Percentiles rank a stretch among this genome's conserved stretches.
Evolutionary conservation across 2,113 vertebrate species (phyloP).

Genomic region (Rhagologus leucostigma): DNA sequence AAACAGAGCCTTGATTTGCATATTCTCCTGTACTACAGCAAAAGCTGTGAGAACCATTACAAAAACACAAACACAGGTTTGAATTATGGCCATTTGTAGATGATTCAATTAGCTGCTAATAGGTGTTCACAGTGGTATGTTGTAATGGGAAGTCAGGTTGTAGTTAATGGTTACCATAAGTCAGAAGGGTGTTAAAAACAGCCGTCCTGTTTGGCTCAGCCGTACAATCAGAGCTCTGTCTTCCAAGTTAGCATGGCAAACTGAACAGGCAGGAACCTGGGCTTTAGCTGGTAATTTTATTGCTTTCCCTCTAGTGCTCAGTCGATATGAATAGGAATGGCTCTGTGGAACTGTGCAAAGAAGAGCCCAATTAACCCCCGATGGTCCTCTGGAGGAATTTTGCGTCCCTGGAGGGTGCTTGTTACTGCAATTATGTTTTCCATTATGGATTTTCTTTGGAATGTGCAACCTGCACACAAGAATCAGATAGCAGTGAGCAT

Average conservation of each 20-base stretch:
- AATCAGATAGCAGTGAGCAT: slow-evolving; percentile 35
- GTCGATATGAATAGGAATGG: not conserved
- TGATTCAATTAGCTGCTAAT: slow-evolving; percentile 61
- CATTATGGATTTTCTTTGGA: slow-evolving; percentile 57
- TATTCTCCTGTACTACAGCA: not conserved
- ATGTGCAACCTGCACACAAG: not conserved
- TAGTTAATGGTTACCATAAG: slow-evolving; percentile 63
- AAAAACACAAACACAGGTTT: slow-evolving; percentile 5
- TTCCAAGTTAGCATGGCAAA: not conserved
- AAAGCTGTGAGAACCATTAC: not conserved
- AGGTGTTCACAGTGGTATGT: slow-evolving; percentile 38
- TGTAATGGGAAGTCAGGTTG: slow-evolving; percentile 57
- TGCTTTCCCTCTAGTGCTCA: slow-evolving; percentile 29
- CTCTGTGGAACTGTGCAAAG: slow-evolving; percentile 10
- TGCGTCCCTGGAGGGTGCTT: slow-evolving; percentile 40
- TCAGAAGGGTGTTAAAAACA: slow-evolving; percentile 41
- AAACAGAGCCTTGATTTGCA: slow-evolving; percentile 19
- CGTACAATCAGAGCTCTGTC: slow-evolving; percentile 63
- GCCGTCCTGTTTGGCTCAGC: slow-evolving; percentile 34
- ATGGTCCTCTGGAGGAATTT: slow-evolving; percentile 17
- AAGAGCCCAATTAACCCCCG: slow-evolving; percentile 42
- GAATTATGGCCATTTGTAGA: slow-evolving; percentile 17
- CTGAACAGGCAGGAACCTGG: slow-evolving; percentile 35
- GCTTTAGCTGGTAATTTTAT: slow-evolving; percentile 59
- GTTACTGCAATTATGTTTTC: slow-evolving; percentile 49